A percentile compares a stretch with the other conserved stretches of the same genome.
These are phyloP conservation scores for Cryptus armator DNA, from an alignment of 2,888 invertebrate genomes.

Conservation along the genomic window DNA sequence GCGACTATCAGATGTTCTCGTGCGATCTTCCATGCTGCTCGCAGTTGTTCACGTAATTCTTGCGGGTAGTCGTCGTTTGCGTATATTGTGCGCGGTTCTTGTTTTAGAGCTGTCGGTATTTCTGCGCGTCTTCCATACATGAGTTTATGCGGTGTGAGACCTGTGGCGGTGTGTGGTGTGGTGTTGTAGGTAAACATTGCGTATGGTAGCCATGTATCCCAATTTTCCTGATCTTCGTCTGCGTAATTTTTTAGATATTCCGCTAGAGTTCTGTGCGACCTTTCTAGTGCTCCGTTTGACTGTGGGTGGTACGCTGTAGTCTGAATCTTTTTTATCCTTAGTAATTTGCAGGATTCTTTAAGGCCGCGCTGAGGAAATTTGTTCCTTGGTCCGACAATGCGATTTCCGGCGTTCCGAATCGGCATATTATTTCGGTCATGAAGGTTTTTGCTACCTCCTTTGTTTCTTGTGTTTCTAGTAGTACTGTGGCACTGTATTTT, in stretches of 20 bases:
- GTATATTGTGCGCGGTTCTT: conserved; percentile 15
- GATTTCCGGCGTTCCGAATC: conserved; percentile 68
- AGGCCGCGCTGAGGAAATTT: conserved; percentile 65
- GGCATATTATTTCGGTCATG: conserved; percentile 50
- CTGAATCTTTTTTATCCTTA: conserved; percentile 62
- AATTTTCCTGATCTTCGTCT: conserved; percentile 65
- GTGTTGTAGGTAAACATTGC: conserved; percentile 70
- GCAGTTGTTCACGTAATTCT: conserved; percentile 11
- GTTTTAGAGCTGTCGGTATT: conserved; percentile 45
- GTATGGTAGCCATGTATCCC: conserved; percentile 71
- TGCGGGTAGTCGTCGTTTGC: conserved; percentile 20
- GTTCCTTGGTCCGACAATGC: conserved; percentile 69
- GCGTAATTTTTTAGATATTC: conserved; percentile 70
- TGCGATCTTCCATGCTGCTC: conserved; percentile 30
- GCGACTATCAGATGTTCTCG: neutral
- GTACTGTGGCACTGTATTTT: conserved; percentile 49
- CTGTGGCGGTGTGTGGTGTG: conserved; percentile 59
- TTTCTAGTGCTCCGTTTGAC: conserved; percentile 63
- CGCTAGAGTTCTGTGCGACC: conserved; percentile 68
- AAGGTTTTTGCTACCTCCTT: conserved; percentile 59
- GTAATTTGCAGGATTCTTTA: conserved; percentile 61
- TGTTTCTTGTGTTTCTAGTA: conserved; percentile 62
- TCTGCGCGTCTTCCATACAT: conserved; percentile 44
- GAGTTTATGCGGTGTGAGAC: conserved; percentile 45
- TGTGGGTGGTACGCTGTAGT: conserved; percentile 71